Evolutionary conservation across 1,140 invertebrate genomes (phyloP), one percentile per base, ranked within the genome.

Genomic region (Popillia japonica): DNA sequence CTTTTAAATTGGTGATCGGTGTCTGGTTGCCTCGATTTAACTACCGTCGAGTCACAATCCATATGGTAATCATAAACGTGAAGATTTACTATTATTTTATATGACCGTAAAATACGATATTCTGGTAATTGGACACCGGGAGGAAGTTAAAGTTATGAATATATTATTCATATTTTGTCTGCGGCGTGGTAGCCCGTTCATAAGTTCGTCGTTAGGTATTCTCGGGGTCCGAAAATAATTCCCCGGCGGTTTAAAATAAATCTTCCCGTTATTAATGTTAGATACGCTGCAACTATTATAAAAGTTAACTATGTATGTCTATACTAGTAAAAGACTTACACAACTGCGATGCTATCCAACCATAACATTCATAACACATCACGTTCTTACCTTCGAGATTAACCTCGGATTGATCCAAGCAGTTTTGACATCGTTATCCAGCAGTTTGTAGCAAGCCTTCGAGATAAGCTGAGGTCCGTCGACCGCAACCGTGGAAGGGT

Each of bases 341-440:
- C n/a, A n/a, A n/a, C n/a, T n/a, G n/a, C n/a, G n/a, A n/a, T n/a
- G n/a, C n/a, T n/a, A n/a, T n/a, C n/a, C n/a, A 34, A 34, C 27
- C 27, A 34, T 34, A 34, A 34, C 4, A 34, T 4, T 1, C 27
- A 34, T 34, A 34, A 55, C 17, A 14, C 48, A 74, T 14, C 11
- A 74, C 40, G 40, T 41, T 48, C 85, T 88, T 84, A 90, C 89
- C 89, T 89, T 90, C 59, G 89, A 90, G 83, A 90, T 89, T 81
- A 90, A 84, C 81, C 89, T 88, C 76, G 89, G 89, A 87, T 90
- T 90, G 82, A 90, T 90, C 89, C 89, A 90, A 61, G 88, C 88
- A 81, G 89, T 89, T 86, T 90, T 89, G 87, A 90, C 89, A 83
- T 90, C 89, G 84, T 90, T 89, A 85, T 90, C 89, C 78, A 90